These are phyloP conservation scores for Benthosema pterotum DNA, from an alignment of 2,797 vertebrate species.

Conservation along the genomic window DNA sequence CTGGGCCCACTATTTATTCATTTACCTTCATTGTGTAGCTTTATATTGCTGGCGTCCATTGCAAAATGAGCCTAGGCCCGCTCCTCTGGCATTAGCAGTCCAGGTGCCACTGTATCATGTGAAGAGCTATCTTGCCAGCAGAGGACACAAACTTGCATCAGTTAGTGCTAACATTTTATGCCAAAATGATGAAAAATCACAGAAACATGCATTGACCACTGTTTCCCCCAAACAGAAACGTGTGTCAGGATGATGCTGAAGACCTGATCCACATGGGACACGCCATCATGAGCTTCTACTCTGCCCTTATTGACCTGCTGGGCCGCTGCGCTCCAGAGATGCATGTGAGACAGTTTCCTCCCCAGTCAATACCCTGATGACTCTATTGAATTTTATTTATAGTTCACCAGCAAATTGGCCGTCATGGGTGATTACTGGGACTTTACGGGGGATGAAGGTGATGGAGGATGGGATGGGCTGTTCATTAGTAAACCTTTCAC, in stretches of 20 bases:
- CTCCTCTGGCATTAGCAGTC: too few species aligned
- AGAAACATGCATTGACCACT: conserved; percentile 18
- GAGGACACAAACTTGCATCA: too few species aligned
- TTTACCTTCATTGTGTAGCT: too few species aligned
- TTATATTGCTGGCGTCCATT: too few species aligned
- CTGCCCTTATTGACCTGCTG: conserved; percentile 92
- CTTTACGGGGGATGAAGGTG: not conserved
- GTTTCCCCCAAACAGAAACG: conserved; percentile 73
- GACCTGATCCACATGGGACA: conserved; percentile 95
- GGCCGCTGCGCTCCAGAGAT: conserved; percentile 96
- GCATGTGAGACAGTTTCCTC: conserved; percentile 83
- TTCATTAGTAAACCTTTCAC: too few species aligned
- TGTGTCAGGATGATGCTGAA: conserved; percentile 82
- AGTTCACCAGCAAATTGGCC: conserved; percentile 18
- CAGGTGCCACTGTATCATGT: too few species aligned
- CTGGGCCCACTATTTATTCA: too few species aligned
- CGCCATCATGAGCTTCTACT: conserved; percentile 96
- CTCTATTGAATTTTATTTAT: not conserved
- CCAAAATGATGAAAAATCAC: too few species aligned
- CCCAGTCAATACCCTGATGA: conserved; percentile 31
- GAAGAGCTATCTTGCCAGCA: too few species aligned
- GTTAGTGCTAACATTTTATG: too few species aligned
- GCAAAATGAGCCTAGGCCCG: too few species aligned
- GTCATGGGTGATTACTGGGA: conserved; percentile 17
- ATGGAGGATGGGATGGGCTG: not conserved